phyloP scores from a whole-genome alignment of 2,113 vertebrate species.

The Noctilio leporinus region DNA sequence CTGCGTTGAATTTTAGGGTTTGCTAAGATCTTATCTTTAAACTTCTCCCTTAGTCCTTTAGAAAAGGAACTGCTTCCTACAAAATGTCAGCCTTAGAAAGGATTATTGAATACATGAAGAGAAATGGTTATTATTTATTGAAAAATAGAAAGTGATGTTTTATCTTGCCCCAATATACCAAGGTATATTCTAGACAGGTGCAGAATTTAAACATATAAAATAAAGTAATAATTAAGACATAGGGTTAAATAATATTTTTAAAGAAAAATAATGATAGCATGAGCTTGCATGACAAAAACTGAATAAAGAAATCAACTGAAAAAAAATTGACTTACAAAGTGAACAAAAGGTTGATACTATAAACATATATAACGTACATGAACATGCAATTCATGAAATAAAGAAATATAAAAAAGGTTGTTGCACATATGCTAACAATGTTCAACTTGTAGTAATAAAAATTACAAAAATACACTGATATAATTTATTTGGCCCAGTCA shows the following conservation, averaged over 20 bases:
- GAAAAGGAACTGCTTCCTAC: neutral
- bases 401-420: slow-evolving; percentile 22
- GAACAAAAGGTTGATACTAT: neutral
- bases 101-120: slow-evolving; percentile 12
- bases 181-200: neutral
- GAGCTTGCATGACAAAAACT: neutral
- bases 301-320: neutral
- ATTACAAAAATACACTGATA: slow-evolving; percentile 42
- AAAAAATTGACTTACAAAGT: slow-evolving; percentile 10
- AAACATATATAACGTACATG: neutral
- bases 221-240: neutral
- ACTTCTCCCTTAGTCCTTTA: neutral
- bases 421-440: slow-evolving; percentile 38
- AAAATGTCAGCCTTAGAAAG: neutral
- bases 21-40: slow-evolving; percentile 32
- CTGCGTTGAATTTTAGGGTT: slow-evolving; percentile 34
- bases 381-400: neutral
- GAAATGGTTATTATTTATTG: neutral
- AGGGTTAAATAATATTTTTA: neutral
- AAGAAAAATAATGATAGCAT: neutral
- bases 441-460: slow-evolving; percentile 43
- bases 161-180: neutral
- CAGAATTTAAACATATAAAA: neutral
- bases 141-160: neutral
- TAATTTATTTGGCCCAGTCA: slow-evolving; percentile 42